Evolutionary conservation across 2,888 invertebrate genomes (phyloP).

Genomic region (Strigamia maritima): DNA sequence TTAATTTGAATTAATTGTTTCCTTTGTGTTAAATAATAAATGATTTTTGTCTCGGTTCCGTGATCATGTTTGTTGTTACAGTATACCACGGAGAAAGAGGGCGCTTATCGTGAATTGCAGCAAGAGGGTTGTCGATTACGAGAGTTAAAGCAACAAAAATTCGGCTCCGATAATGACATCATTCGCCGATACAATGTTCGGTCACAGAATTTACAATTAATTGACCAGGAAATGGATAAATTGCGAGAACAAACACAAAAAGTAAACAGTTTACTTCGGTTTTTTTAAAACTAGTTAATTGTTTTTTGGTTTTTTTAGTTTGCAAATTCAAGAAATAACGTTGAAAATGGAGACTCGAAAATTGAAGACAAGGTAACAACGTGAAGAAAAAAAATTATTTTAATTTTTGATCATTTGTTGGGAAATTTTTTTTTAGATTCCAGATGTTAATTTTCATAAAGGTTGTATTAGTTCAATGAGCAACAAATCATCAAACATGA

Average conservation of each 20-base stretch:
- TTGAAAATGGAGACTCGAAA: neutral
- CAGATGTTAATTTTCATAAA: no score
- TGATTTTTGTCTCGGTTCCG: no score
- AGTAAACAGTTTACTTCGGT: neutral
- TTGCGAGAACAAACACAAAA: slow-evolving; percentile 35
- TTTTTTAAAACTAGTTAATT: neutral
- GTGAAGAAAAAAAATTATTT: neutral
- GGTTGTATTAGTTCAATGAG: neutral
- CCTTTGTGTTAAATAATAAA: neutral
- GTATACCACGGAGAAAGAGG: slow-evolving; percentile 37
- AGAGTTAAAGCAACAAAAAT: slow-evolving; percentile 41
- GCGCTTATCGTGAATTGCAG: slow-evolving; percentile 35
- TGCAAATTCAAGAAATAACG: neutral
- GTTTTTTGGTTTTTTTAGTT: neutral
- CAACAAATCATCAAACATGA: slow-evolving; percentile 38
- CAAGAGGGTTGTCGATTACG: slow-evolving; percentile 37
- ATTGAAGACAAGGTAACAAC: neutral
- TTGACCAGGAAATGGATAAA: slow-evolving; percentile 40
- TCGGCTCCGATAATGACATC: slow-evolving; percentile 41
- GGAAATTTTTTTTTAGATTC: neutral
- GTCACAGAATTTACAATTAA: slow-evolving; percentile 39
- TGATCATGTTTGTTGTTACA: slow-evolving; percentile 16
- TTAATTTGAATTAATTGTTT: neutral
- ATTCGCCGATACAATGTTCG: slow-evolving; percentile 39
- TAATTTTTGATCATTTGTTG: no score